Evolutionary conservation across 2,888 invertebrate species (phyloP), one percentile per base, ranked within the genome.

Genomic region (Danaus chrysippus): DNA sequence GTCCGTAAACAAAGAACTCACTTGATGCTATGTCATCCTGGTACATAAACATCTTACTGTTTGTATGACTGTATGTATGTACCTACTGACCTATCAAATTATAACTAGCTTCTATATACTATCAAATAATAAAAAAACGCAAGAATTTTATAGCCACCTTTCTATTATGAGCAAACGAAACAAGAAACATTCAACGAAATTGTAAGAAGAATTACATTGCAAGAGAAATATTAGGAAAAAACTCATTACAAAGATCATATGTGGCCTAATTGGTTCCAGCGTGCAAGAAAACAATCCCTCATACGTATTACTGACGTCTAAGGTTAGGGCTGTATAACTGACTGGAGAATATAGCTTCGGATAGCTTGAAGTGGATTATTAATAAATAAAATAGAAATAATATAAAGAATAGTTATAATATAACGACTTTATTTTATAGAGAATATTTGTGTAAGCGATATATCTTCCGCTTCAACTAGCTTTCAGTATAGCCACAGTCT

Each of bases 1-100:
- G 68, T 62, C 76, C 77, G 75, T 89, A 88, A 90, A 90, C 87
- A 88, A 81, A 82, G 81, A 87, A 88, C 82, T 89, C 82, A 82
- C 71, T 72, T 70, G 68, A 76, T 76, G 75, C 71, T 74, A 73
- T 73, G 73, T 70, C 79, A 83, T 77, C 83, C 83, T 80, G 74
- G 79, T 80, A 73, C 65, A 70, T 71, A 69, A 71, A 72, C 68
- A 65, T 67, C 56, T 65, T 60, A 69, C 68, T 68, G 61, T 65
- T 60, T 66, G 42, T 52, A 43, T 49, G 17, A 17, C 17, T 49
- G 15, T 10, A 17, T 15, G 13, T n/a, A n/a, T n/a, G 17, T 49
- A 49, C 15, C 5, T 13, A n/a, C 46, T 13, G 8, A 46, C 12
- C n/a, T 3, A 44, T 13, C 12, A 8, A 44, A n/a, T 13, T n/a